Evolutionary conservation across 2,888 invertebrate genomes (phyloP).

Genomic region (Podabrus alpinus): DNA sequence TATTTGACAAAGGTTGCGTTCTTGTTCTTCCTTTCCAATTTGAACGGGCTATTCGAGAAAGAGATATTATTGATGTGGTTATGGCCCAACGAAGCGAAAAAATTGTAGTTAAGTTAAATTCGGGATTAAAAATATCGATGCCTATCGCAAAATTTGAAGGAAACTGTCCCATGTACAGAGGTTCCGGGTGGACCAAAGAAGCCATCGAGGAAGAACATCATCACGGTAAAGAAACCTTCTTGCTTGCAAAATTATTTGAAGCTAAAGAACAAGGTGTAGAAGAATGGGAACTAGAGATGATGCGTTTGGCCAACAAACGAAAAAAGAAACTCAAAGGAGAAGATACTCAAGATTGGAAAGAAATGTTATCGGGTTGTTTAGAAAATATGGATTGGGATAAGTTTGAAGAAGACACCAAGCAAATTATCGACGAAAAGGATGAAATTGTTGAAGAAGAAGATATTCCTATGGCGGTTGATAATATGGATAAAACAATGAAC

Average conservation of each 20-base stretch:
- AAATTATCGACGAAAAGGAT: slow-evolving; percentile 73
- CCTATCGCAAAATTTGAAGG: slow-evolving; percentile 55
- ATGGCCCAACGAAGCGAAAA: slow-evolving; percentile 75
- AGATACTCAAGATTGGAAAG: slow-evolving; percentile 47
- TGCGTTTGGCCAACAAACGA: slow-evolving; percentile 49
- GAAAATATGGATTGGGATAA: slow-evolving; percentile 62
- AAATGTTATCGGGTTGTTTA: slow-evolving; percentile 63
- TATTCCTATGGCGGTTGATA: slow-evolving; percentile 58
- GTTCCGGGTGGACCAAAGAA: slow-evolving; percentile 59
- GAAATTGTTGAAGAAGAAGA: slow-evolving; percentile 53
- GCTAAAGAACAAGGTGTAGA: slow-evolving; percentile 52
- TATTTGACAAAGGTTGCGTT: slow-evolving; percentile 71
- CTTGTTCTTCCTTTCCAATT: slow-evolving; percentile 73
- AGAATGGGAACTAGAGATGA: slow-evolving; percentile 53
- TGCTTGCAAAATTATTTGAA: slow-evolving; percentile 67
- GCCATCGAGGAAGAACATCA: slow-evolving; percentile 53
- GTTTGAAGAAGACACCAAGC: slow-evolving; percentile 74
- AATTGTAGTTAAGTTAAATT: slow-evolving; percentile 69
- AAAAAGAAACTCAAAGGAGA: slow-evolving; percentile 51
- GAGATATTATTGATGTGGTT: slow-evolving; percentile 76
- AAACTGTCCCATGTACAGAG: slow-evolving; percentile 45
- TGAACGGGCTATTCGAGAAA: slow-evolving; percentile 76
- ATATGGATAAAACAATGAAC: slow-evolving; percentile 63
- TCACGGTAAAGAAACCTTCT: slow-evolving; percentile 53
- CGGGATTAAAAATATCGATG: slow-evolving; percentile 71